Conservation (phyloP, 2,113 vertebrate species). For the Lycaon pictus region DNA sequence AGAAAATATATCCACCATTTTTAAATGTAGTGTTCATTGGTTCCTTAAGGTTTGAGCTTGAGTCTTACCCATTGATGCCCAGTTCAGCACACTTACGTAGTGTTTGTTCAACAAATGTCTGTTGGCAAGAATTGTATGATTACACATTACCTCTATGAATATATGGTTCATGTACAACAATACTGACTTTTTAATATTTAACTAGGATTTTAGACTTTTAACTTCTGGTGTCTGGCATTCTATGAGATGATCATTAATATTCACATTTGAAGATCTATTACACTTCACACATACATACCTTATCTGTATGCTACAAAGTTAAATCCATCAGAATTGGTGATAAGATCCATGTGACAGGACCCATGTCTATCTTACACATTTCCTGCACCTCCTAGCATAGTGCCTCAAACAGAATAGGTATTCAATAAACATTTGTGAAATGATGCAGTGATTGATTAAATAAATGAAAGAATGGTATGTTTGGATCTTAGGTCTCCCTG, state of each 20-base stretch:
- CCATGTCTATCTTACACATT: not conserved
- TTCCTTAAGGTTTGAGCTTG: not conserved
- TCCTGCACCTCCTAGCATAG: not conserved
- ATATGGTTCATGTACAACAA: not conserved
- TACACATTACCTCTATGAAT: not conserved
- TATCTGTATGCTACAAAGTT: not conserved
- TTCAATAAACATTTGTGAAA: not conserved
- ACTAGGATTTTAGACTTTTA: not conserved
- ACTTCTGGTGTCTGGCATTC: not conserved
- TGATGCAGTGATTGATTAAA: not conserved
- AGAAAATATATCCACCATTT: constrained; percentile 14
- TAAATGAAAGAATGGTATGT: not conserved
- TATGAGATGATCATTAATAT: not conserved
- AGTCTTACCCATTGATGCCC: not conserved
- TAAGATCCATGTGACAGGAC: not conserved
- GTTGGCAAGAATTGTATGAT: not conserved
- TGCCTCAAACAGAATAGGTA: not conserved
- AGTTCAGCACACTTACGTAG: not conserved
- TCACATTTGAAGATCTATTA: not conserved
- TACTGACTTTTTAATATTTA: not conserved
- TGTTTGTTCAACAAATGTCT: not conserved
- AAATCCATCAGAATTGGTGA: not conserved
- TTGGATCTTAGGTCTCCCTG: not conserved
- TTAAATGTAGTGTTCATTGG: not conserved
- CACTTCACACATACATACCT: not conserved